Base-by-base conservation (phyloP, 1,140 invertebrate species). In the Watersipora subatra region DNA sequence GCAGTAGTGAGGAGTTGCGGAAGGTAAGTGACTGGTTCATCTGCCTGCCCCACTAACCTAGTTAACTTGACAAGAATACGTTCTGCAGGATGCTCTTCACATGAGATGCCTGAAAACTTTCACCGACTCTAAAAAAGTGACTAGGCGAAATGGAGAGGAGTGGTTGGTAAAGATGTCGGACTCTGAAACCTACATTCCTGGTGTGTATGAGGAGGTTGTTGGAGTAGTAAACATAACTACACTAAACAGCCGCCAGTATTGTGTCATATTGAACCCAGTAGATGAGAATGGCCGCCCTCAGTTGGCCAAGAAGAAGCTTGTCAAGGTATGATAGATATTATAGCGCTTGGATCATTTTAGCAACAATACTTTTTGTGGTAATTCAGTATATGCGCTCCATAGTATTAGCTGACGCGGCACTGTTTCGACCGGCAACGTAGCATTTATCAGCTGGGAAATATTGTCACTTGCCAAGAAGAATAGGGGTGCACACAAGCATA, bases 141-240 rank as follows among this genome's bases (percentile, higher is more conserved):
- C 66, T 0, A 66, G 83, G n/a, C 82, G 82, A 67, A 83, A 81
- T 72, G 83, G 83, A 34, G 83, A 84, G 69, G 82, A 84, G 69
- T 84, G 83, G 82, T 66, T 84, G 27, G 78, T 84, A 25, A 83
- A 75, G 55, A 72, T 80, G 66, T 66, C 69, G 1, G 81, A 81
- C 64, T 78, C 80, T 28, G 82, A 84, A 69, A 79, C 79, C 19
- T 82, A 82, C 68, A 84, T 84, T 66, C 83, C 83, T 27, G 75
- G 76, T 69, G 83, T 84, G 0, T 83, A 84, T 71, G 83, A 83
- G 70, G 74, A 82, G 73, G 74, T 84, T 3, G 73, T 82, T 61
- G 78, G 78, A 30, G 75, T 79, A 1, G 75, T 82, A 15, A 70
- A 77, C 61, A 81, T 83, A 28, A 83, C 78, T 1, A 82, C 82